Conservation (phyloP, 2,797 vertebrate genomes). For the Ataeniobius toweri region DNA sequence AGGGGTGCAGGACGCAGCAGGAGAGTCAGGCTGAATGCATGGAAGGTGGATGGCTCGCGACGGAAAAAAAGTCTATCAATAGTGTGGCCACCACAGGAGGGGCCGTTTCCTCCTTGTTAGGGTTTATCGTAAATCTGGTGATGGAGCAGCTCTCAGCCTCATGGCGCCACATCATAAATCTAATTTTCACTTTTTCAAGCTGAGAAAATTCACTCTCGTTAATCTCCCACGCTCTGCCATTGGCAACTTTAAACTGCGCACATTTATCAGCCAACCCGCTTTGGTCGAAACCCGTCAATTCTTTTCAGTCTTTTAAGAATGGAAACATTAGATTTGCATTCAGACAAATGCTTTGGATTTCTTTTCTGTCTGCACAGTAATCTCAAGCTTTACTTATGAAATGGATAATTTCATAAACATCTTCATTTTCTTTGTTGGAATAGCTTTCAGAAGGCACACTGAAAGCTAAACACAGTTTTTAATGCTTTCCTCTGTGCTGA, state of each 20-base stretch:
- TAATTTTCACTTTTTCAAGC: slow-evolving; percentile 81
- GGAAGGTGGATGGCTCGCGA: slow-evolving; percentile 48
- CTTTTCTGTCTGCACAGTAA: slow-evolving; percentile 23
- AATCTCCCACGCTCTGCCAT: slow-evolving; percentile 80
- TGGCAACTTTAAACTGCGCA: slow-evolving; percentile 76
- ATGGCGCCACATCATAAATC: slow-evolving; percentile 82
- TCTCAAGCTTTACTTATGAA: slow-evolving; percentile 41
- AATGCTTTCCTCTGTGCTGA: slow-evolving; percentile 27
- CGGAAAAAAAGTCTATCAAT: slow-evolving; percentile 74
- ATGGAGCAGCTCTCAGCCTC: slow-evolving; percentile 81
- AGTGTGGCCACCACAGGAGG: slow-evolving; percentile 69
- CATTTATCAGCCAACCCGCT: slow-evolving; percentile 79
- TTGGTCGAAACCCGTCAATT: slow-evolving; percentile 65
- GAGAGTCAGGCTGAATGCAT: slow-evolving; percentile 41
- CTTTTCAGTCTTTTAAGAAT: slow-evolving; percentile 19
- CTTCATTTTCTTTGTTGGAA: slow-evolving; percentile 45
- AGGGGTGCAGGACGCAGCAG: slow-evolving; percentile 44
- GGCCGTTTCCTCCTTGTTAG: slow-evolving; percentile 81
- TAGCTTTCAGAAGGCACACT: slow-evolving; percentile 47
- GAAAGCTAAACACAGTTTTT: slow-evolving; percentile 38
- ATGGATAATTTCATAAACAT: slow-evolving; percentile 53
- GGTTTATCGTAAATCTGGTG: slow-evolving; percentile 86
- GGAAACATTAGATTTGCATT: slow-evolving; percentile 41
- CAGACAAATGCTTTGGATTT: slow-evolving; percentile 22
- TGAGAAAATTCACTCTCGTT: slow-evolving; percentile 81